These are phyloP conservation scores for Petaurus breviceps DNA, from an alignment of 2,113 vertebrate species.

Conservation along the genomic window DNA sequence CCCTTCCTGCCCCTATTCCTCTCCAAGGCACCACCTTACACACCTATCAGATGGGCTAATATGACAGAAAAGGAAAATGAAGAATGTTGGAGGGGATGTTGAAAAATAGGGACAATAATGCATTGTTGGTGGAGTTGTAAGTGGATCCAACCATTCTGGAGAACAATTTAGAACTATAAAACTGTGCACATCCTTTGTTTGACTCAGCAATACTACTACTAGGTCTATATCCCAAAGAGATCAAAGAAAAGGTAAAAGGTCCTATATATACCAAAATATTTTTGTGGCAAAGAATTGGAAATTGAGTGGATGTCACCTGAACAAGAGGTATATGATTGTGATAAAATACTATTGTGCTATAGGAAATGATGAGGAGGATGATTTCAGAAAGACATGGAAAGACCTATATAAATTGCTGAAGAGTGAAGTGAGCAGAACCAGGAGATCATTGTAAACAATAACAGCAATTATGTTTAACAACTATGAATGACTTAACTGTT, in stretches of 20 bases:
- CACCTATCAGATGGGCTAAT: background rate
- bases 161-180: background rate
- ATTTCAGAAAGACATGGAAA: background rate
- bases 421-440: background rate
- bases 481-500: background rate
- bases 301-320: background rate
- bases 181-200: background rate
- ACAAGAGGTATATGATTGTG: background rate
- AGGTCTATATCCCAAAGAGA: background rate
- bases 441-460: background rate
- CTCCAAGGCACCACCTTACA: too few species aligned
- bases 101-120: background rate
- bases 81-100: background rate
- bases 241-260: background rate
- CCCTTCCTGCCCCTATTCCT: background rate
- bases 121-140: background rate
- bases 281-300: background rate
- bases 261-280: background rate
- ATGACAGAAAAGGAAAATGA: background rate
- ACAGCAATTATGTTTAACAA: background rate
- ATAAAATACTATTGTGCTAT: background rate
- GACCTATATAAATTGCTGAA: background rate
- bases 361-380: background rate
- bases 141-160: background rate
- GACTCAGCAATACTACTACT: background rate